These are phyloP conservation scores for Sphaerophoria taeniata DNA, from an alignment of 2,888 invertebrate genomes.

Conservation along the genomic window DNA sequence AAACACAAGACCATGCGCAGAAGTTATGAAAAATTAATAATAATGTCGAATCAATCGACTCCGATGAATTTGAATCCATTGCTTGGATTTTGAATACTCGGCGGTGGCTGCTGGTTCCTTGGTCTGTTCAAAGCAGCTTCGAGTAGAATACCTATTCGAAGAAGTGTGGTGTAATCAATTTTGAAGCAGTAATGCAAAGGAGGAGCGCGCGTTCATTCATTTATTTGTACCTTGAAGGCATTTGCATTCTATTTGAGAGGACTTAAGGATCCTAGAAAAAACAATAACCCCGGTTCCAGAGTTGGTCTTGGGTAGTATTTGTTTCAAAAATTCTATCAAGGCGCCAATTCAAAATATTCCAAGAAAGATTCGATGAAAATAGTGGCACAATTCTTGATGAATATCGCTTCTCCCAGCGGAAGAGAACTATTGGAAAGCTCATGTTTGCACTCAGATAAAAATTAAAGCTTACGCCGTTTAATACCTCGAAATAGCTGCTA, in stretches of 20 bases:
- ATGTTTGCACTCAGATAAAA: no score
- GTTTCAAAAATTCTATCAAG: neutral
- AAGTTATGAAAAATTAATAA: conserved; percentile 75
- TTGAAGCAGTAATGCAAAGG: conserved; percentile 61
- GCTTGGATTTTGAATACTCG: conserved; percentile 41
- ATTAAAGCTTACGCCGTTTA: no score
- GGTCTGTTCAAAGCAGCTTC: neutral
- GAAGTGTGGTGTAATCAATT: conserved; percentile 74
- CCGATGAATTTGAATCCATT: conserved; percentile 70
- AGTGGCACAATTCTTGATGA: no score
- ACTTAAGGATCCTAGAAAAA: conserved; percentile 42
- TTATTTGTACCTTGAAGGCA: conserved; percentile 55
- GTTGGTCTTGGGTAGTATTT: neutral
- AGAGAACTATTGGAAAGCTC: no score
- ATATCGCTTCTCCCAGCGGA: no score
- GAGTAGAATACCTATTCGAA: conserved; percentile 16
- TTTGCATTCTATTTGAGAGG: conserved; percentile 64
- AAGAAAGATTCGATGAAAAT: neutral
- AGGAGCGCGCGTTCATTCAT: conserved; percentile 56
- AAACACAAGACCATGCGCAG: conserved; percentile 64
- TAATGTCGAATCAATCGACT: conserved; percentile 74
- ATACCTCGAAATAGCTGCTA: no score
- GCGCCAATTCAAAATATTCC: neutral
- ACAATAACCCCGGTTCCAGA: conserved; percentile 4
- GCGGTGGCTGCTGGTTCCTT: neutral